Percentiles rank a stretch among this genome's conserved stretches.
These are phyloP conservation scores for Chrysolina americana DNA, from an alignment of 2,888 invertebrate species.

Conservation along the genomic window DNA sequence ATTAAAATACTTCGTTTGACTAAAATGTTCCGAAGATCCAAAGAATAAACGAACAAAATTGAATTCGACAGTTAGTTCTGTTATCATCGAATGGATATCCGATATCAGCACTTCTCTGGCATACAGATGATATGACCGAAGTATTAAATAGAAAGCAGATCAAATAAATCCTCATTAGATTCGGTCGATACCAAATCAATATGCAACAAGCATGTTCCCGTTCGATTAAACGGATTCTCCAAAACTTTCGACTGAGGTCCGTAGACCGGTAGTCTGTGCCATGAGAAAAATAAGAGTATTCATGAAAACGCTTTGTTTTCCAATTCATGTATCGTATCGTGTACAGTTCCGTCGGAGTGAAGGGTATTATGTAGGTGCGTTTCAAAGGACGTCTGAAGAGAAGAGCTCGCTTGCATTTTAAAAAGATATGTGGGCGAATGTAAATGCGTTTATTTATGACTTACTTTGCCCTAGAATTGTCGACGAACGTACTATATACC, in stretches of 20 bases:
- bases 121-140: neutral
- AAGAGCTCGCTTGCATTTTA: slow-evolving; percentile 20
- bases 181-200: too few species aligned
- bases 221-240: neutral
- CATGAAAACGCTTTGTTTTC: neutral
- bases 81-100: too few species aligned
- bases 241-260: neutral
- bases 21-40: too few species aligned
- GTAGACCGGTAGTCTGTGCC: slow-evolving; percentile 7
- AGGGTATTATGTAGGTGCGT: slow-evolving; percentile 22
- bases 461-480: slow-evolving; percentile 17
- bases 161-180: too few species aligned
- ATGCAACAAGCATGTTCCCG: neutral
- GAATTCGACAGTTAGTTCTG: too few species aligned
- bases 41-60: too few species aligned
- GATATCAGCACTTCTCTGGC: too few species aligned
- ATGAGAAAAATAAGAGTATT: slow-evolving; percentile 17
- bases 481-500: neutral
- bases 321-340: slow-evolving; percentile 16
- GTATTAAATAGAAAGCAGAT: too few species aligned
- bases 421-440: slow-evolving; percentile 19
- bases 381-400: slow-evolving; percentile 21
- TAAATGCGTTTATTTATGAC: slow-evolving; percentile 14
- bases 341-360: slow-evolving; percentile 15
- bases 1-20: too few species aligned